phyloP scores from a whole-genome alignment of 2,888 invertebrate genomes.

The Tinea trinotella region DNA sequence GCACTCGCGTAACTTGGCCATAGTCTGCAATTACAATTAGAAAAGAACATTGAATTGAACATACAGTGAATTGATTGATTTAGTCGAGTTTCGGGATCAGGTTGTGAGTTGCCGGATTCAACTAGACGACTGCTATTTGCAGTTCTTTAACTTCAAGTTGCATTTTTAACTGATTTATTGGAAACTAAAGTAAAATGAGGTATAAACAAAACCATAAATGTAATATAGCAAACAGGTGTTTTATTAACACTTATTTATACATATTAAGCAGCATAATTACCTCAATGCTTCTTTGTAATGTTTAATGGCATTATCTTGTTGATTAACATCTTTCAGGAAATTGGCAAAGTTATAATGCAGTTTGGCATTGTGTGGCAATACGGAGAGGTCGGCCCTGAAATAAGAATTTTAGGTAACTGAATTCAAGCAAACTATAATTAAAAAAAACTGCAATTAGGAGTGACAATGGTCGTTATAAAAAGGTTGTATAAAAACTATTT shows the following conservation, averaged over 20 bases:
- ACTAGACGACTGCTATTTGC: too few species aligned
- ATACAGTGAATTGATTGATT: too few species aligned
- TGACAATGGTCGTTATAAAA: too few species aligned
- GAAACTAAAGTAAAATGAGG: neutral
- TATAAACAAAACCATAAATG: neutral
- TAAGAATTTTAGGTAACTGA: too few species aligned
- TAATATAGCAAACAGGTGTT: neutral
- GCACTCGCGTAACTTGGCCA: slow-evolving; percentile 91
- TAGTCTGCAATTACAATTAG: slow-evolving; percentile 68
- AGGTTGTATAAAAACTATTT: neutral
- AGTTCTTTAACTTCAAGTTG: too few species aligned
- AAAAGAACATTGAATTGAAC: too few species aligned
- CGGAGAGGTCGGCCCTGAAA: slow-evolving; percentile 83
- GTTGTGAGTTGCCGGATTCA: too few species aligned
- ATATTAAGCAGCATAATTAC: slow-evolving; percentile 76
- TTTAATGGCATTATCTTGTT: slow-evolving; percentile 79
- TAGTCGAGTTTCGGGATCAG: too few species aligned
- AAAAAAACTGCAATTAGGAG: too few species aligned
- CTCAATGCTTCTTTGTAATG: slow-evolving; percentile 86
- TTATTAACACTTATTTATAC: neutral
- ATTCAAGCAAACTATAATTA: too few species aligned
- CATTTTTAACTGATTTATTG: too few species aligned
- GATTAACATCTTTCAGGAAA: slow-evolving; percentile 83
- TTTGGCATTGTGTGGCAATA: slow-evolving; percentile 89
- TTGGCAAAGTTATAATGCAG: slow-evolving; percentile 93